Evolutionary conservation across 1,140 invertebrate genomes (phyloP).

Genomic region (Homalodisca vitripennis): DNA sequence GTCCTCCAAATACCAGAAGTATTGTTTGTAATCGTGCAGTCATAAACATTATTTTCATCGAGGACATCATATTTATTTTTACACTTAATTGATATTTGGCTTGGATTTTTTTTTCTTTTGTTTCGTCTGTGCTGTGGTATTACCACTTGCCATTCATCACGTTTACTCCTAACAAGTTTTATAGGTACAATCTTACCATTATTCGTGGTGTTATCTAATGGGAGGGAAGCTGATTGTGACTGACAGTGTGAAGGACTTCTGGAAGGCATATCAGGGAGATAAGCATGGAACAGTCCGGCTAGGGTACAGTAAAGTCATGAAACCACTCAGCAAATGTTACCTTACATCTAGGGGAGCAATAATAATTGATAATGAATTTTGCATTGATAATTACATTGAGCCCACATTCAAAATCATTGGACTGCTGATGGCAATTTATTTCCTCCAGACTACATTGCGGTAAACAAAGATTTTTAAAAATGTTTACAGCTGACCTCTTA

Average conservation of each 20-base stretch:
- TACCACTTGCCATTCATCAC: not conserved
- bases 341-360: not conserved
- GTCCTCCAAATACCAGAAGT: not conserved
- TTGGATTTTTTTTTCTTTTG: not conserved
- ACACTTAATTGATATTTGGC: not conserved
- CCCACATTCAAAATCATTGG: no score
- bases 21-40: not conserved
- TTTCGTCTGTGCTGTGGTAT: not conserved
- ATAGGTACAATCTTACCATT: not conserved
- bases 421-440: not conserved
- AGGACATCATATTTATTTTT: not conserved
- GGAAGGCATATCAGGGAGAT: not conserved
- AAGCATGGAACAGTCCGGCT: not conserved
- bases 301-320: not conserved
- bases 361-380: not conserved
- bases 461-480: not conserved
- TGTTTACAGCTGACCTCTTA: not conserved
- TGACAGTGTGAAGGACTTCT: not conserved
- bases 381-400: conserved; percentile 7
- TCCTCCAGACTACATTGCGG: not conserved
- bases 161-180: not conserved
- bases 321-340: not conserved
- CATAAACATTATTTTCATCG: not conserved
- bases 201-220: not conserved
- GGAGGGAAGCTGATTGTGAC: not conserved